Percentiles rank a stretch among this genome's conserved stretches.
Conservation (phyloP, 2,797 vertebrate genomes). For the Neopelma chrysocephalum region DNA sequence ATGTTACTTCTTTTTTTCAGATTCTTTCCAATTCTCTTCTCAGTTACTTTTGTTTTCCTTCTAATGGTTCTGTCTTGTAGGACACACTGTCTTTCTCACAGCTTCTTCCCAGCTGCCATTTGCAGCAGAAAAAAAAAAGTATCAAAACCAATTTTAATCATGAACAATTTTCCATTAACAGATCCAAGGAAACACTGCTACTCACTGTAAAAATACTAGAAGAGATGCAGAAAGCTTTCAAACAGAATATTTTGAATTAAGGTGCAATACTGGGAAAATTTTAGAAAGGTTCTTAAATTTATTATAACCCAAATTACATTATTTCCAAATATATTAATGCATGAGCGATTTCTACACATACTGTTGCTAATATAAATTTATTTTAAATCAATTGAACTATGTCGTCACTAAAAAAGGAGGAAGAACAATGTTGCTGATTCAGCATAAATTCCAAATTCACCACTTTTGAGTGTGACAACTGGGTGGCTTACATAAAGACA, state of each 20-base stretch:
- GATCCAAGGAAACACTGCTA: background rate
- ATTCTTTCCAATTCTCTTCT: background rate
- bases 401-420: background rate
- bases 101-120: background rate
- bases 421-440: background rate
- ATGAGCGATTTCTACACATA: background rate
- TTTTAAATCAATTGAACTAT: background rate
- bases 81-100: background rate
- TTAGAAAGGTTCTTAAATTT: background rate
- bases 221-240: background rate
- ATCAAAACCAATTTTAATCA: background rate
- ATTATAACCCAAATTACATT: background rate
- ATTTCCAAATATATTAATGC: background rate
- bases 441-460: background rate
- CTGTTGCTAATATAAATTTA: background rate
- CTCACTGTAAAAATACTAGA: background rate
- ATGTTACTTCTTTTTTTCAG: background rate
- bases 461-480: background rate
- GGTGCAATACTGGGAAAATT: background rate
- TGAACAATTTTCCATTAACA: background rate
- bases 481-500: background rate
- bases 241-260: background rate
- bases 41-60: background rate
- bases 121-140: background rate
- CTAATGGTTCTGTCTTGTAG: background rate